Evolutionary conservation across 1,140 invertebrate species (phyloP), one percentile per base, ranked within the genome.

Genomic region (Spodoptera litura): DNA sequence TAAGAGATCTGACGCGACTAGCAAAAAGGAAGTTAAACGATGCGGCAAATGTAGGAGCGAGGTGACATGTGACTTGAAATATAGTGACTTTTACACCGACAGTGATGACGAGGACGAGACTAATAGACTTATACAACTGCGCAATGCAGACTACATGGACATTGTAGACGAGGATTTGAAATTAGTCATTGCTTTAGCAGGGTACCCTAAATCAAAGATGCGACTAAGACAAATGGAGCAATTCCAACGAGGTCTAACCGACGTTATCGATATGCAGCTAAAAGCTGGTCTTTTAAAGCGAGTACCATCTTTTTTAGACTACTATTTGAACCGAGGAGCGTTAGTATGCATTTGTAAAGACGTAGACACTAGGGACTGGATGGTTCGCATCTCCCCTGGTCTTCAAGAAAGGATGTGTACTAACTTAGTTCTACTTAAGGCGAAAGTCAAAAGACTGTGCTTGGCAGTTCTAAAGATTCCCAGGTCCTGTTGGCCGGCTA

Each of bases 301-400:
- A 35, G 82, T 81, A 0, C 92, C 92, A 0, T 75, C 80, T 0
- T 93, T 94, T 59, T 56, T 90, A 27, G 92, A 94, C 79, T 94
- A 90, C 68, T 94, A 94, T 78, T 72, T 94, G 31, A 93, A 90
- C 74, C 87, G 89, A 71, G 92, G 91, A 11, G 91, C 91, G 15
- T 89, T 94, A 31, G 91, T 93, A 12, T 93, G 91, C 77, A 87
- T 94, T 59, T 94, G 91, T 66, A 92, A 91, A 58, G 89, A 94
- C 78, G 27, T 78, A 0, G 91, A 90, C 3, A 91, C 87, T 25
- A 89, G 89, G 74, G 83, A 93, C 79, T 94, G 92, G 91, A 83
- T 94, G 49, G 85, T 94, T 0, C 80, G 91, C 53, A 77, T 94
- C 8, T 85, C 84, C 0, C 88, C 90, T 2, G 91, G 92, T n/a